These are phyloP conservation scores for Nycteola revayana DNA, from an alignment of 2,888 invertebrate species.

Conservation along the genomic window DNA sequence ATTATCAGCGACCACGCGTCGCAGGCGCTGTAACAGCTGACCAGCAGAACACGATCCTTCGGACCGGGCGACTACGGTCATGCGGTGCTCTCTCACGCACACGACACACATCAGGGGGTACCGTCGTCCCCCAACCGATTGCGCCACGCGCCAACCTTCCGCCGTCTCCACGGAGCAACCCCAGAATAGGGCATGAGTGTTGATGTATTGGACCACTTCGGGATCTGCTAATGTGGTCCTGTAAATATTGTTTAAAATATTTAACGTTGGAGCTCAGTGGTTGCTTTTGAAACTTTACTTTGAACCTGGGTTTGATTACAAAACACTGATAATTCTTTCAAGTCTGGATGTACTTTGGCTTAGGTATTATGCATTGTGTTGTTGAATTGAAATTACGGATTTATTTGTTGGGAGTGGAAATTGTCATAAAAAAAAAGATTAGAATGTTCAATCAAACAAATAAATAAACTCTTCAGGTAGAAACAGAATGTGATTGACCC, in stretches of 20 bases:
- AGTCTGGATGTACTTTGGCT: too few relatives aligned
- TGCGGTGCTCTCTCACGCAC: slow-evolving; percentile 93
- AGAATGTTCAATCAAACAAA: too few relatives aligned
- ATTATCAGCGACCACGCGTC: slow-evolving; percentile 91
- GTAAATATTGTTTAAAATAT: slow-evolving; percentile 10
- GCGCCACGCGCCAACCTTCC: slow-evolving; percentile 96
- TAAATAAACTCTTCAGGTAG: too few relatives aligned
- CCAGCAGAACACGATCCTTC: slow-evolving; percentile 91
- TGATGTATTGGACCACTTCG: slow-evolving; percentile 90
- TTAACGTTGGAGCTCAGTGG: too few relatives aligned
- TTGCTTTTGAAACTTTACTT: too few relatives aligned
- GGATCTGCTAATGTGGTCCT: slow-evolving; percentile 87
- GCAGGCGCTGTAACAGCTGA: slow-evolving; percentile 87
- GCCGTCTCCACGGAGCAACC: slow-evolving; percentile 93
- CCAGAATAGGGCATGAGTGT: slow-evolving; percentile 95
- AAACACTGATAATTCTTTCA: too few relatives aligned
- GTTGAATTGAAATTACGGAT: too few relatives aligned
- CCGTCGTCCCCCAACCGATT: slow-evolving; percentile 90
- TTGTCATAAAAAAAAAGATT: too few relatives aligned
- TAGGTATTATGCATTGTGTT: too few relatives aligned
- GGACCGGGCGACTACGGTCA: slow-evolving; percentile 95
- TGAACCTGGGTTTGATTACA: too few relatives aligned
- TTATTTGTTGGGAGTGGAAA: too few relatives aligned
- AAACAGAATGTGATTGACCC: too few relatives aligned
- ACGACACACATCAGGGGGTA: slow-evolving; percentile 94